phyloP scores from a whole-genome alignment of 30 jellyfish, hydroid and myxozoan genomes.

The Catostylus mosaicus region DNA sequence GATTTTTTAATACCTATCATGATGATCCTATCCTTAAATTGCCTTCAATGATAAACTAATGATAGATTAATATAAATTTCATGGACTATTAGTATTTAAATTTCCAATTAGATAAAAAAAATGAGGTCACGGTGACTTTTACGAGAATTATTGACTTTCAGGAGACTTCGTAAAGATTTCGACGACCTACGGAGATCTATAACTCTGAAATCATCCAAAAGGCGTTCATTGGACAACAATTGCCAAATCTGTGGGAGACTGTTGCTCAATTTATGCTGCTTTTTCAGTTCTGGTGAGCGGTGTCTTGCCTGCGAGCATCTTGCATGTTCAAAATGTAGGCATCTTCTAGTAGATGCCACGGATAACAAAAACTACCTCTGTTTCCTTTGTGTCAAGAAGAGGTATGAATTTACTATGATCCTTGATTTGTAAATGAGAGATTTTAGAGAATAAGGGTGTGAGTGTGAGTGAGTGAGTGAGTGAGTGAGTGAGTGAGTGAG shows the following conservation, averaged over 20 bases:
- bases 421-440: background rate
- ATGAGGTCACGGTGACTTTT: background rate
- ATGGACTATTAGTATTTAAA: no score
- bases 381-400: conserved; percentile 74
- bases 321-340: conserved; percentile 81
- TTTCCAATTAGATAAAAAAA: no score
- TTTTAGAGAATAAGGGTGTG: background rate
- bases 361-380: conserved; percentile 71
- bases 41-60: no score
- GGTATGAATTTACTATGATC: conserved; percentile 48
- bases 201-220: conserved; percentile 66
- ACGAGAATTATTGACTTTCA: background rate
- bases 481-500: no score
- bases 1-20: no score
- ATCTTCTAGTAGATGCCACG: conserved; percentile 24
- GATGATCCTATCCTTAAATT: no score
- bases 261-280: conserved; percentile 69
- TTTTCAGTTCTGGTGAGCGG: conserved; percentile 67
- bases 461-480: background rate
- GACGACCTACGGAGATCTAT: conserved; percentile 83
- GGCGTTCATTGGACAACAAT: conserved; percentile 67
- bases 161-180: conserved; percentile 72
- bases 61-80: no score
- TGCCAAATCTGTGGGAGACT: conserved; percentile 80
- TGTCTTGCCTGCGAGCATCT: conserved; percentile 90